These are phyloP conservation scores for Strongylocentrotus purpuratus DNA, from an alignment of 35 echinoderm and acorn worm genomes.

Conservation along the genomic window DNA sequence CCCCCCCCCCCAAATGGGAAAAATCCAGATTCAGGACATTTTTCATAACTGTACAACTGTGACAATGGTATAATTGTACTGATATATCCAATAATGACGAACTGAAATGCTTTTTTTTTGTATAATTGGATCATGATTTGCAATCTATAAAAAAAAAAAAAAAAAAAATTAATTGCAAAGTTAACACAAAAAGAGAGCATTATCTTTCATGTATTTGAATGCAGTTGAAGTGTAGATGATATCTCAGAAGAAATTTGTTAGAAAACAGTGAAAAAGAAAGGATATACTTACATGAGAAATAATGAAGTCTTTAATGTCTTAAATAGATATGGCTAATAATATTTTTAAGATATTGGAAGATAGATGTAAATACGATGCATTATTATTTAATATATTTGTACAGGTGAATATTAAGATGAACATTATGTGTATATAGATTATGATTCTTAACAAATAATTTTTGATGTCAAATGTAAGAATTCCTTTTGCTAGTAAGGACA, in stretches of 20 bases:
- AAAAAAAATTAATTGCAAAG: not conserved
- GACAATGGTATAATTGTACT: too few species aligned
- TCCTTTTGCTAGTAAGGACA: not conserved
- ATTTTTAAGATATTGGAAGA: not conserved
- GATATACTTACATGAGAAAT: not conserved
- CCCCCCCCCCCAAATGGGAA: too few species aligned
- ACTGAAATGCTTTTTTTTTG: not conserved
- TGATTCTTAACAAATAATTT: not conserved
- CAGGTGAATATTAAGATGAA: not conserved
- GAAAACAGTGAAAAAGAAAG: too few species aligned
- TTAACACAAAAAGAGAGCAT: not conserved
- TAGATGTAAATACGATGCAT: not conserved
- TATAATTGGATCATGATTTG: not conserved
- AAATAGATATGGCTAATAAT: not conserved
- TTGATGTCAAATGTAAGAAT: not conserved
- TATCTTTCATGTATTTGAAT: not conserved
- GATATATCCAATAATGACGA: not conserved
- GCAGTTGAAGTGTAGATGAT: too few species aligned
- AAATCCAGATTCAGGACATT: too few species aligned
- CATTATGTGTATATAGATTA: constrained; percentile 5
- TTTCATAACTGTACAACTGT: too few species aligned
- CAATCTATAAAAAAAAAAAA: too few species aligned
- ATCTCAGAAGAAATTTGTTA: too few species aligned
- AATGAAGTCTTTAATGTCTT: not conserved
- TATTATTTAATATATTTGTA: constrained; percentile 21